Evolutionary conservation across 2,888 invertebrate genomes (phyloP).

Genomic region (Tanaodytes sp.): DNA sequence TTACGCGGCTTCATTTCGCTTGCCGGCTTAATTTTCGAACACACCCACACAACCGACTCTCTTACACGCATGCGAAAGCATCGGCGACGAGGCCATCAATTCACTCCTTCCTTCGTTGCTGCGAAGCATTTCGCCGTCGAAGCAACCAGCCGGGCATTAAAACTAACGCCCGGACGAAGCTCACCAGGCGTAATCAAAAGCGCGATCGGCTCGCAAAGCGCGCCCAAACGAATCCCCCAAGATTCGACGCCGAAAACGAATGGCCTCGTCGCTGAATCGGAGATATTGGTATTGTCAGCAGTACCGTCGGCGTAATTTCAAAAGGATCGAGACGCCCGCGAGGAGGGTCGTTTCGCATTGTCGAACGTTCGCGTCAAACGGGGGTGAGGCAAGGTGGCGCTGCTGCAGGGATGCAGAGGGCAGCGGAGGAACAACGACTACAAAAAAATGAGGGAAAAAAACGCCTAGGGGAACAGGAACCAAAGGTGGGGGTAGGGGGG

Average conservation of each 20-base stretch:
- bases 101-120: background rate
- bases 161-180: constrained; percentile 17
- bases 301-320: constrained; percentile 61
- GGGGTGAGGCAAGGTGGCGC: too few relatives aligned
- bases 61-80: too few relatives aligned
- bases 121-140: constrained; percentile 19
- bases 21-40: too few relatives aligned
- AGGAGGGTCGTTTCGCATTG: constrained; percentile 34
- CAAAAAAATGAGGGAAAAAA: too few relatives aligned
- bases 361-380: constrained; percentile 18
- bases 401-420: too few relatives aligned
- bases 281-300: constrained; percentile 58
- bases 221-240: constrained; percentile 46
- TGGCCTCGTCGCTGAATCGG: constrained; percentile 38
- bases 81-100: constrained; percentile 2
- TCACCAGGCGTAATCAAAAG: constrained; percentile 32
- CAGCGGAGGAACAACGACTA: too few relatives aligned
- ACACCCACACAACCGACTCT: too few relatives aligned
- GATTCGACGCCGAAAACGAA: constrained; percentile 18
- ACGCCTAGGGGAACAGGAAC: too few relatives aligned
- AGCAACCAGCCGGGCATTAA: constrained; percentile 37
- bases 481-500: too few relatives aligned
- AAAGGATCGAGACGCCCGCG: constrained; percentile 55
- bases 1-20: too few relatives aligned
- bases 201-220: constrained; percentile 18